Evolutionary conservation across 1,140 invertebrate species (phyloP), one percentile per base, ranked within the genome.

Genomic region (Zaprionus tsacasi): DNA sequence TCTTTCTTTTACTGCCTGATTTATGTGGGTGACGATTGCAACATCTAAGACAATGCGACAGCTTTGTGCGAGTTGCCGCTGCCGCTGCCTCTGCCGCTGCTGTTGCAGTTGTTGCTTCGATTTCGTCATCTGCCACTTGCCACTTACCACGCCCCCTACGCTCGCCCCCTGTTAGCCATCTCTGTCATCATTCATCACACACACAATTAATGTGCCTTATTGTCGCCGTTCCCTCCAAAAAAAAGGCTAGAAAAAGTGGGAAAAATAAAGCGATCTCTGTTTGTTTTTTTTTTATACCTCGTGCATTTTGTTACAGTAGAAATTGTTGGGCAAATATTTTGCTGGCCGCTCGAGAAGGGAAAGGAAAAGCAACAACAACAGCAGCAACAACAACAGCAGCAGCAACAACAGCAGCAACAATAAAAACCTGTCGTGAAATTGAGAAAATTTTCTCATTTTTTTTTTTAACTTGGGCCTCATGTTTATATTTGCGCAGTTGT

Each of bases 311-410:
- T 87, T 88, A 76, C 80, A 78, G 83, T 87, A 87, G 83, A 87
- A 87, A 87, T 88, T 88, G 83, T 87, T 87, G 70, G 78, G 78
- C 83, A 87, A 88, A 88, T 87, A 87, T 87, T 88, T 87, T 75
- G 70, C 70, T 74, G 45, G 45, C 48, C 30, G 57, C 27, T 38
- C 43, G 30, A 43, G 56, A 71, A 76, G 78, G 68, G 66, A 74
- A 70, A 63, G 71, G 66, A 74, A 70, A 70, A 57, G 30, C 55
- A 72, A 45, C 56, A 45, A 50, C 55, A 66, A 54, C 69, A 66
- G 12, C 30, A 35, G 15, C 30, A 17, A 45, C 57, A 21, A 30
- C 35, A 35, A 48, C 63, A 56, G 30, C 55, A 72, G 35, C 56
- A 45, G 36, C 55, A 21, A 21, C 21, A 21, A 36, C 56, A 45